Evolutionary conservation across 37 sponge, comb jelly and placozoan species (phyloP).

Genomic region (Lycopodina hypogea): DNA sequence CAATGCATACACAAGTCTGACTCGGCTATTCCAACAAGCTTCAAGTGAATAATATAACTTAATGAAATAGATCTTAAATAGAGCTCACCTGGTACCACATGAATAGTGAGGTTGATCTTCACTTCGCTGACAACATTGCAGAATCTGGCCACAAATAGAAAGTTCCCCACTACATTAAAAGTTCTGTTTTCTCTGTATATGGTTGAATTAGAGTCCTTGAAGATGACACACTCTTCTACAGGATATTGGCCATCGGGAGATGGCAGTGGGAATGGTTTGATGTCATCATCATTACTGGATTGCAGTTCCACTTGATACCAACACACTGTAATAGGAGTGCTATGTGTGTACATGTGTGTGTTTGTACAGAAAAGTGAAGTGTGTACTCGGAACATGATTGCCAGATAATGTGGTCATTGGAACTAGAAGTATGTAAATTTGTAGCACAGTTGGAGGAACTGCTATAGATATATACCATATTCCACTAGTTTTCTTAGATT

Average conservation of each 20-base stretch:
- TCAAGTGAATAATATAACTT: too few species aligned
- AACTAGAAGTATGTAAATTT: too few species aligned
- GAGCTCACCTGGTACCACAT: constrained; percentile 23
- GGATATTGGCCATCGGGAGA: not conserved
- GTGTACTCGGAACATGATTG: not conserved
- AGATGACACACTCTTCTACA: not conserved
- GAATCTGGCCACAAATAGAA: constrained; percentile 9
- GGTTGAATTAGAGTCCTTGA: not conserved
- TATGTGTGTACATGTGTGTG: constrained; percentile 7
- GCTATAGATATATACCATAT: too few species aligned
- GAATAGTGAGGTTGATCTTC: not conserved
- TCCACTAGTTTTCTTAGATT: too few species aligned
- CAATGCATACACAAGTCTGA: too few species aligned
- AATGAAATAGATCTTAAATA: not conserved
- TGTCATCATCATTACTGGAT: not conserved
- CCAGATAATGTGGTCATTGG: too few species aligned
- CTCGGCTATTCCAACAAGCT: too few species aligned
- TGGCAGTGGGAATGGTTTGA: not conserved
- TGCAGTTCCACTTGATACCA: not conserved
- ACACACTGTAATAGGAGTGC: constrained; percentile 18
- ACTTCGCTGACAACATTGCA: constrained; percentile 13
- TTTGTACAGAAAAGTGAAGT: too few species aligned
- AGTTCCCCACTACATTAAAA: constrained; percentile 11
- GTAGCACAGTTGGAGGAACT: too few species aligned
- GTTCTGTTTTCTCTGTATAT: constrained; percentile 5